These are phyloP conservation scores for Zophobas morio DNA, from an alignment of 1,140 invertebrate genomes.

Conservation along the genomic window DNA sequence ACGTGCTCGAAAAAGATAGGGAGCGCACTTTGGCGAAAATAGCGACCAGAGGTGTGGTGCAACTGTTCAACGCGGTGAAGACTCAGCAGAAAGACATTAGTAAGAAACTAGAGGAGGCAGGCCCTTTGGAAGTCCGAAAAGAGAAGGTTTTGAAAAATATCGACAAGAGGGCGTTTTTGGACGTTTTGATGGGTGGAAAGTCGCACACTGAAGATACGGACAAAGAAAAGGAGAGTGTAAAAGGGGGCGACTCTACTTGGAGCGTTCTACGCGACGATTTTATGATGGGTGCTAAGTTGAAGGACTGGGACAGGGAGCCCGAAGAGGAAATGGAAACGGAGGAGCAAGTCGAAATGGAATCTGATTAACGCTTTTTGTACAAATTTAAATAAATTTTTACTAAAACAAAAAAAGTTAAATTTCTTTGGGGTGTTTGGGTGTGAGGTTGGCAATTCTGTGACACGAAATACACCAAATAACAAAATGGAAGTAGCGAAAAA, in stretches of 20 bases:
- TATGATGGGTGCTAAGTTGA: conserved; percentile 89
- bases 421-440: no score
- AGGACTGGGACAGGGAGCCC: conserved; percentile 90
- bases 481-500: no score
- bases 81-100: conserved; percentile 87
- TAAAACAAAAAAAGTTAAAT: background rate
- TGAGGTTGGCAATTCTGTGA: no score
- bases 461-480: no score
- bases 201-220: conserved; percentile 73
- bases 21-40: conserved; percentile 86
- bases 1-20: conserved; percentile 78
- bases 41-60: conserved; percentile 92
- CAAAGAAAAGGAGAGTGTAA: conserved; percentile 63
- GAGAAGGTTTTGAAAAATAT: conserved; percentile 88
- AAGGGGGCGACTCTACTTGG: conserved; percentile 68
- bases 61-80: conserved; percentile 92
- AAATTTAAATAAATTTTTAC: background rate
- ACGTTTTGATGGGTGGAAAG: conserved; percentile 84
- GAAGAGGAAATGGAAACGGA: conserved; percentile 65
- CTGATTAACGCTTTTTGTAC: conserved; percentile 47
- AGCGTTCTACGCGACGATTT: conserved; percentile 82
- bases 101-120: conserved; percentile 80
- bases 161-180: conserved; percentile 86
- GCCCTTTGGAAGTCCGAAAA: conserved; percentile 84
- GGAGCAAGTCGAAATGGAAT: conserved; percentile 50